Conservation (phyloP, 2,113 vertebrate species). For the Eublepharis macularius region DNA sequence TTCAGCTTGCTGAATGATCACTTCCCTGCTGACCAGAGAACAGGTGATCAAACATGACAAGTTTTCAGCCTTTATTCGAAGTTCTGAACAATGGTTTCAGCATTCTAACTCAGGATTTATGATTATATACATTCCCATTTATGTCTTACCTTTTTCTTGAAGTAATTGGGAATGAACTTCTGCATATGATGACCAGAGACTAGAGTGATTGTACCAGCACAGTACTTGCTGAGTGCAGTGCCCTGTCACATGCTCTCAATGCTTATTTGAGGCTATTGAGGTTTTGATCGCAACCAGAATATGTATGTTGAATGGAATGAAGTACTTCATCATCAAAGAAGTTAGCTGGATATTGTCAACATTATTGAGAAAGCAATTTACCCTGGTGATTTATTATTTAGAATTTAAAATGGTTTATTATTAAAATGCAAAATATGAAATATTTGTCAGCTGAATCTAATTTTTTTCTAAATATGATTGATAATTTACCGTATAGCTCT, state of each 20-base stretch:
- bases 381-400: neutral
- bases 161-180: neutral
- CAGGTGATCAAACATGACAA: too few species aligned
- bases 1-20: too few species aligned
- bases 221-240: neutral
- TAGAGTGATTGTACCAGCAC: too few species aligned
- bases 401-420: conserved; percentile 31
- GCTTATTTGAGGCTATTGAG: neutral
- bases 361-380: conserved; percentile 34
- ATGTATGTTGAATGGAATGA: conserved; percentile 1
- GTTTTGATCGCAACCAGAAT: neutral
- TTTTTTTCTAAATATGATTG: conserved; percentile 19
- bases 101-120: neutral
- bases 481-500: conserved; percentile 15
- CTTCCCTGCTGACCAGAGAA: too few species aligned
- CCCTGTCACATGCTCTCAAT: neutral
- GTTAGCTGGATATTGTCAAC: neutral
- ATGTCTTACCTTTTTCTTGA: neutral
- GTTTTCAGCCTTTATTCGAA: too few species aligned
- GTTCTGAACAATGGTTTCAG: too few species aligned
- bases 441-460: conserved; percentile 13
- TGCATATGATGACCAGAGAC: neutral
- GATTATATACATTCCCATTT: neutral
- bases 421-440: conserved; percentile 30
- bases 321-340: conserved; percentile 8